phyloP scores from a whole-genome alignment of 2,888 invertebrate species.

The Thymelicus acteon region DNA sequence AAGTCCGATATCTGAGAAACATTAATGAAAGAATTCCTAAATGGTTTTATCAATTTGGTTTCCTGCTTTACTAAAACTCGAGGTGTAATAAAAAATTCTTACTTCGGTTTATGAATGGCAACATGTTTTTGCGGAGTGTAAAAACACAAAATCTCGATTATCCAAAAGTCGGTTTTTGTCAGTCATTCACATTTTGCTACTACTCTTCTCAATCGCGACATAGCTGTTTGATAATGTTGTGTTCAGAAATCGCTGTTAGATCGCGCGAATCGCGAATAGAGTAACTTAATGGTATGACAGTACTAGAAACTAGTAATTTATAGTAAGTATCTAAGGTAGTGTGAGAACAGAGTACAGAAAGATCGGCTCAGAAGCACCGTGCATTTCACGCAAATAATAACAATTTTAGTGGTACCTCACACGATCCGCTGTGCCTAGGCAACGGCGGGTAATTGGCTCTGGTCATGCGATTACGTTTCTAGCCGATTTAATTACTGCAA shows the following conservation, averaged over 20 bases:
- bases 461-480: conserved; percentile 84
- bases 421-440: conserved; percentile 78
- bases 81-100: conserved; percentile 28
- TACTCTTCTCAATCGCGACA: conserved; percentile 9
- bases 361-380: conserved; percentile 62
- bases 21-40: conserved; percentile 35
- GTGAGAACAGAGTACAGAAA: conserved; percentile 40
- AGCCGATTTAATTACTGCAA: conserved; percentile 83
- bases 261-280: neutral
- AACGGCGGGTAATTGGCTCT: conserved; percentile 76
- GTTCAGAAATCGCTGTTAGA: conserved; percentile 15
- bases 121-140: conserved; percentile 28
- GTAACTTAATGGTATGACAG: conserved; percentile 17
- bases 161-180: conserved; percentile 34
- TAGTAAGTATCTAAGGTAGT: conserved; percentile 37
- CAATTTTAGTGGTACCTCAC: conserved; percentile 72
- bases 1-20: conserved; percentile 28
- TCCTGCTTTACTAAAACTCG: conserved; percentile 28
- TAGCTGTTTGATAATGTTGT: conserved; percentile 16
- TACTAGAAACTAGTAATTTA: conserved; percentile 41
- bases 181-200: conserved; percentile 34
- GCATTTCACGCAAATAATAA: conserved; percentile 76
- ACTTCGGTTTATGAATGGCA: conserved; percentile 35
- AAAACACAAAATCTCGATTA: conserved; percentile 35
- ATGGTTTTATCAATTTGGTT: conserved; percentile 29